Evolutionary conservation across 2,888 invertebrate species (phyloP), one percentile per base, ranked within the genome.

Genomic region (Siphlonurus alternatus): DNA sequence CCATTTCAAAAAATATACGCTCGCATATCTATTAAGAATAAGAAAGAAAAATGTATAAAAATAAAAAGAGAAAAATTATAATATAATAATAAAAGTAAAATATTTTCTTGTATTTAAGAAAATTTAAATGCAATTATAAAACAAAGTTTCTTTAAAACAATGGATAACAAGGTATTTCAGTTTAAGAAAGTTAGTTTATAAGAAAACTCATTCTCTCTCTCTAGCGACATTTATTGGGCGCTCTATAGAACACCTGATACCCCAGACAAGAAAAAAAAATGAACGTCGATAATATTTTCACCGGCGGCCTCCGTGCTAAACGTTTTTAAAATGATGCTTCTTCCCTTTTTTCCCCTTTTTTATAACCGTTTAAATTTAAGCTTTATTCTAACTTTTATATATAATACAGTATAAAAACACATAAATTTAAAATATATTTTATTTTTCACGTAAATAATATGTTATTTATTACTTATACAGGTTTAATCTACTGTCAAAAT

Each of bases 151-250:
- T 38, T 15, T 38, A 38, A 38, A 38, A 15, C 38, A 38, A 5
- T 38, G 38, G 38, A 38, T 38, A 38, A 38, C 38, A 38, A 38
- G 38, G 38, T 38, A 38, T 38, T 38, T 38, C 38, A 38, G 38
- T 56, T 56, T 56, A 20, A 56, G 22, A 22, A 56, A 56, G 56
- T 56, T 56, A 56, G 56, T 56, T 56, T 56, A 20, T 22, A 56
- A 56, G 56, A 56, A 56, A 56, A 56, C 56, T 56, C 56, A 56
- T 56, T 56, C 22, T 56, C 56, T 18, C 20, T 56, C 22, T 56
- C 7, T 22, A n/a, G 56, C n/a, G 56, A 56, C 56, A 22, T 56
- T 56, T 56, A 20, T 20, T 56, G n/a, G 56, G 7, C 56, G 5
- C n/a, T 7, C 56, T 7, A n/a, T 10, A 56, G 56, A n/a, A 22